phyloP scores from a whole-genome alignment of 1,140 invertebrate species.

The Zaprionus ghesquierei region DNA sequence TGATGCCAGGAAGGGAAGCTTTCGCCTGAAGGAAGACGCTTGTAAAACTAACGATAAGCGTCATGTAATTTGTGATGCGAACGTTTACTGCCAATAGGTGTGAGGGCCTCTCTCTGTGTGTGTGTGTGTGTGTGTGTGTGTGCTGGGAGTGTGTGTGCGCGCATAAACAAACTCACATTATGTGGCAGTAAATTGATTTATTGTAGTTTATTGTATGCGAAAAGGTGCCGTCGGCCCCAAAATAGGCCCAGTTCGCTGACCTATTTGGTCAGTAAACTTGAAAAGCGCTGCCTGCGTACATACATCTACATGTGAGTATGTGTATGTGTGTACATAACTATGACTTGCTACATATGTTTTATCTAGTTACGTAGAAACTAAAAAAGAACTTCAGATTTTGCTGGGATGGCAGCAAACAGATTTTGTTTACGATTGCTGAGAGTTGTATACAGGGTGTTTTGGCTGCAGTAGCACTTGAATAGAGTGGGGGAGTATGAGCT shows the following conservation, averaged over 20 bases:
- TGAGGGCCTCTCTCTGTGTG: not conserved
- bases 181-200: conserved; percentile 51
- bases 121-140: not conserved
- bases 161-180: conserved; percentile 41
- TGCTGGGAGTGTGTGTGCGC: not conserved
- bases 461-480: not conserved
- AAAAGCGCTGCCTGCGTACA: conserved; percentile 7
- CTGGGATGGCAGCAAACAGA: not conserved
- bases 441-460: not conserved
- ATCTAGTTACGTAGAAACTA: not conserved
- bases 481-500: too few relatives aligned
- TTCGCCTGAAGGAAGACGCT: conserved; percentile 40
- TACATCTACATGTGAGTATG: not conserved
- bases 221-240: conserved; percentile 26
- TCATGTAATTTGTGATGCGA: conserved; percentile 48
- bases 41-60: conserved; percentile 58
- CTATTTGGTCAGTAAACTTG: conserved; percentile 40
- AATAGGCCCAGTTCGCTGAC: conserved; percentile 21
- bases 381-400: conserved; percentile 11
- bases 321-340: not conserved
- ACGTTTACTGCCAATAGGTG: conserved; percentile 21
- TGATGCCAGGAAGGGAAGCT: conserved; percentile 20
- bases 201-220: conserved; percentile 39
- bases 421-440: not conserved
- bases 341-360: conserved; percentile 11